Conservation (phyloP, 1,140 invertebrate genomes). For the Ceratoteleas bidentatus region DNA sequence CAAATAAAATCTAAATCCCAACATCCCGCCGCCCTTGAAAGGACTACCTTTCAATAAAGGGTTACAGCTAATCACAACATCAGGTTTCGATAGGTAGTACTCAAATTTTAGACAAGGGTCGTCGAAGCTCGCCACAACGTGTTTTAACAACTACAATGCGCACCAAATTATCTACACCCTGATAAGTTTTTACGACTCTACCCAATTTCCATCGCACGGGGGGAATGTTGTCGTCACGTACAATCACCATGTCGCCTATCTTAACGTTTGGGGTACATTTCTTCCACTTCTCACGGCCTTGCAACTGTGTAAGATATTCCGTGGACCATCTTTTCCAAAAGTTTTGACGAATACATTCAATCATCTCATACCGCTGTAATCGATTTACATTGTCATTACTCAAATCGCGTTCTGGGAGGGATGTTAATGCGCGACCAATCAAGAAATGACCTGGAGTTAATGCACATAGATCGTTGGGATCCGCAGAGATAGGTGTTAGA, state of each 20-base stretch:
- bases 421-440: neutral
- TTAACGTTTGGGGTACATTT: neutral
- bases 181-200: neutral
- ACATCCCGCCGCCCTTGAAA: constrained; percentile 5
- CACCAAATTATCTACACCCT: neutral
- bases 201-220: neutral
- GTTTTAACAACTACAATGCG: neutral
- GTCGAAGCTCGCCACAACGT: neutral
- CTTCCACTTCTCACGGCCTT: neutral
- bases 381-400: neutral
- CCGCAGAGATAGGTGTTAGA: neutral
- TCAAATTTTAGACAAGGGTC: neutral
- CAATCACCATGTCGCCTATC: neutral
- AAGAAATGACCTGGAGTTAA: constrained; percentile 2
- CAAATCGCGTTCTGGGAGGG: neutral
- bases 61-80: neutral
- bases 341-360: neutral
- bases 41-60: neutral
- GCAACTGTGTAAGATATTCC: neutral
- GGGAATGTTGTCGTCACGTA: neutral
- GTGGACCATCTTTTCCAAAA: neutral
- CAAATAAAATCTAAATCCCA: no score
- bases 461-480: neutral
- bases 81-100: neutral
- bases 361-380: neutral